phyloP scores from a whole-genome alignment of 2,888 invertebrate species.

The Cryptocephalus moraei region DNA sequence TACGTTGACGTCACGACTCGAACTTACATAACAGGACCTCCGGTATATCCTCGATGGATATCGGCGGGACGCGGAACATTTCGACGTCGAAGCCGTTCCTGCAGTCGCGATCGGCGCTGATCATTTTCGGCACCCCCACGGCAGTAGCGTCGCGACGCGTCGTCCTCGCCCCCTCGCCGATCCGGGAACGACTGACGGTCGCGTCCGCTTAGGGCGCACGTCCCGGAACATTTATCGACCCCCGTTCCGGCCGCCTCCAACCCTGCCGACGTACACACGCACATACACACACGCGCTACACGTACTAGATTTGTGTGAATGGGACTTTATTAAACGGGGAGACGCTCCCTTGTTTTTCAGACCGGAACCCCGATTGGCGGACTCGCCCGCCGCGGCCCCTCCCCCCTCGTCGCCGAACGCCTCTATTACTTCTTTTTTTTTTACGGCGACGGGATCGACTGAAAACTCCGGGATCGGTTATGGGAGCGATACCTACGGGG shows the following conservation, averaged over 20 bases:
- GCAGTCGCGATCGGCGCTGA: conserved; percentile 29
- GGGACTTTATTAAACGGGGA: conserved; percentile 34
- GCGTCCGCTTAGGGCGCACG: conserved; percentile 19
- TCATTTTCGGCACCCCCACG: conserved; percentile 23
- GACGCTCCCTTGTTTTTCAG: conserved; percentile 49
- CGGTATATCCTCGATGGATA: conserved; percentile 61
- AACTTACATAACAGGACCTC: conserved; percentile 64
- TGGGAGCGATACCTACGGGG: too few relatives aligned
- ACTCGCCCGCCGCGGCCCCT: conserved; percentile 19
- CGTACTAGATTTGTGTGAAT: conserved; percentile 31
- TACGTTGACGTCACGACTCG: not conserved
- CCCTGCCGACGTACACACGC: conserved; percentile 37
- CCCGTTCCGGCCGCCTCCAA: conserved; percentile 24
- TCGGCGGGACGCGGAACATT: conserved; percentile 60
- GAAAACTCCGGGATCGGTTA: not conserved
- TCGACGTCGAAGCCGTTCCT: conserved; percentile 33
- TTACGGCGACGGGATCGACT: conserved; percentile 4
- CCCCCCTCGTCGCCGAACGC: conserved; percentile 2
- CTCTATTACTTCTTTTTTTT: not conserved
- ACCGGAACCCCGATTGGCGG: conserved; percentile 29
- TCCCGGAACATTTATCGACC: conserved; percentile 24
- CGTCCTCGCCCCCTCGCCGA: conserved; percentile 11
- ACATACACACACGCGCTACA: conserved; percentile 32
- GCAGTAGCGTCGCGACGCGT: conserved; percentile 2
- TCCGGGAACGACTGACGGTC: conserved; percentile 19